Conservation (phyloP, 2,113 vertebrate genomes). For the Rafetus swinhoei region DNA sequence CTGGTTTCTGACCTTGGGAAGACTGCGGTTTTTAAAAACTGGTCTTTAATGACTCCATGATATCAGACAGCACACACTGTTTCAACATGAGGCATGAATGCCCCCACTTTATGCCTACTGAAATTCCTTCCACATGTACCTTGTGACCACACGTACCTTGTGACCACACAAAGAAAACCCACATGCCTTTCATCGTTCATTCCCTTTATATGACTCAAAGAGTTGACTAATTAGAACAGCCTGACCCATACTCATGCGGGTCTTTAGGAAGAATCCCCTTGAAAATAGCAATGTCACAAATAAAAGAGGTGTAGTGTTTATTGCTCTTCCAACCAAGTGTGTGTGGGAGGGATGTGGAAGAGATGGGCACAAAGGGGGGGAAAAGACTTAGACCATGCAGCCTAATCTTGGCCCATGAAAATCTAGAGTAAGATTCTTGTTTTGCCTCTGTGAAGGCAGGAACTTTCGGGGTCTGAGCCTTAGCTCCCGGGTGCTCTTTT, state of each 20-base stretch:
- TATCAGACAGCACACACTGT: not conserved
- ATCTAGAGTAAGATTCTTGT: not conserved
- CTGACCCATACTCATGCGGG: too few relatives aligned
- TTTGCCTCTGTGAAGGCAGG: fast-evolving
- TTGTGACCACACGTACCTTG: not conserved
- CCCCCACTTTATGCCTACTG: not conserved
- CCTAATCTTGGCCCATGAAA: too few relatives aligned
- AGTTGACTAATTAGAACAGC: too few relatives aligned
- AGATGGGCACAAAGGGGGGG: not conserved
- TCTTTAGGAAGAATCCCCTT: not conserved
- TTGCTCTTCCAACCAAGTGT: not conserved
- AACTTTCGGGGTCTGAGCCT: not conserved
- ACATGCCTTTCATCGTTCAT: not conserved
- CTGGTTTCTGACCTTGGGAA: not conserved
- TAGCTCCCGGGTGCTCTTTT: not conserved
- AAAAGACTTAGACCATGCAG: too few relatives aligned
- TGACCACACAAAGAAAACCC: not conserved
- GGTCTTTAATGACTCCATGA: not conserved
- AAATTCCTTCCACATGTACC: not conserved
- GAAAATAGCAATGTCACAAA: not conserved
- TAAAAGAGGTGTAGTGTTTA: not conserved
- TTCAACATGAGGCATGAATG: not conserved
- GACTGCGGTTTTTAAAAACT: not conserved
- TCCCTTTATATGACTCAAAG: not conserved
- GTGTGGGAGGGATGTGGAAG: not conserved